phyloP scores from a whole-genome alignment of 2,113 vertebrate species.

The Gymnobelideus leadbeateri region DNA sequence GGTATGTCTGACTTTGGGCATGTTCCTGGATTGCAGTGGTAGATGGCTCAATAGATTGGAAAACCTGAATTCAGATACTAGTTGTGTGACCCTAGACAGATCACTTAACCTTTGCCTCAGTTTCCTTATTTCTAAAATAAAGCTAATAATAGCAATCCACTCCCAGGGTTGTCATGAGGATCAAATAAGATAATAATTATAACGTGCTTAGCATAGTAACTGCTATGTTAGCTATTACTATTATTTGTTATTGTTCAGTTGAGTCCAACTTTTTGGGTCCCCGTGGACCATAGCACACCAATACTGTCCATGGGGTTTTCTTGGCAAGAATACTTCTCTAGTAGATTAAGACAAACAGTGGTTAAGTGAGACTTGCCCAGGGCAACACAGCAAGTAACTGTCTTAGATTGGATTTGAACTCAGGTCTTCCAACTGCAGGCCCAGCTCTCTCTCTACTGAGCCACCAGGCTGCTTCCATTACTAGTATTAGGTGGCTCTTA shows the following conservation, averaged over 20 bases:
- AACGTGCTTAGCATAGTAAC: background rate
- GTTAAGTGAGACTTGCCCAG: background rate
- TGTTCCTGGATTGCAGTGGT: no score
- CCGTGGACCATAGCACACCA: no score
- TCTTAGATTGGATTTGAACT: background rate
- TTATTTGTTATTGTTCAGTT: background rate
- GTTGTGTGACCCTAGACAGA: no score
- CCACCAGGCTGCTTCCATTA: background rate
- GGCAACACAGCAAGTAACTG: background rate
- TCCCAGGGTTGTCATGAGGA: no score
- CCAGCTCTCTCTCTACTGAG: background rate
- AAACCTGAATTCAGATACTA: no score
- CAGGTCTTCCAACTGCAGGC: background rate
- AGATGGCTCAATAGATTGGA: no score
- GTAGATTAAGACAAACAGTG: background rate
- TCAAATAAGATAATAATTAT: background rate
- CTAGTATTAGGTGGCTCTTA: background rate
- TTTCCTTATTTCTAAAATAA: no score
- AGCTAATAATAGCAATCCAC: no score
- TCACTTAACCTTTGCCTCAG: no score
- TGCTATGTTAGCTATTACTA: background rate
- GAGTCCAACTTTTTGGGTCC: background rate
- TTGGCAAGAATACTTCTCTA: background rate
- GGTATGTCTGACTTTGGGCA: no score
- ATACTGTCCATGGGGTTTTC: background rate